Base-by-base conservation (phyloP, 1,140 invertebrate species). In the Dendroctonus valens region DNA sequence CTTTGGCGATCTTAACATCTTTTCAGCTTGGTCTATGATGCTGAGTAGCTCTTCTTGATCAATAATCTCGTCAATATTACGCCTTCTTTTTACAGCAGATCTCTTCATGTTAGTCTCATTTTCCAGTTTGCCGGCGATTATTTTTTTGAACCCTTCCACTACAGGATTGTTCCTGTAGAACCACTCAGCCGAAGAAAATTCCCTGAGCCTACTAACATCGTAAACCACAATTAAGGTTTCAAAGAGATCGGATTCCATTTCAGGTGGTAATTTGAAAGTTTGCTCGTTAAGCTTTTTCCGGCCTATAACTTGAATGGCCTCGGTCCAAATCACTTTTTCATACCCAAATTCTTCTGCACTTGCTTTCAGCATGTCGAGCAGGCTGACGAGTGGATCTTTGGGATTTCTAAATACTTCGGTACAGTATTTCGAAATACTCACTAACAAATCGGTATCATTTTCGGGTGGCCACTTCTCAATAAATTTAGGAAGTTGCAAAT, bases 181-280 rank as follows among this genome's bases (percentile, higher is more conserved):
- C 77, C 77, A 78, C 15, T 72, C 60, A 49, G 65, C 67, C 11
- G 44, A 48, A 39, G 53, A 51, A 63, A 69, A 77, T 1, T 69
- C 65, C 5, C 55, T 42, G 11, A 78, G 58, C 39, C 49, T 42
- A 41, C 69, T 50, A 7, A 48, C 48, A 63, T 76, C 54, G 61
- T 77, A 78, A 7, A 78, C 70, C 11, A 77, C 74, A 50, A 78
- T 39, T 4, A 74, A 71, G 52, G 74, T 63, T 46, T 72, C 69
- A 62, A 75, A 76, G 51, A 71, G 7, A 59, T 68, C 39, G 48
- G 52, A 60, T 70, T 74, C 38, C 42, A 59, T 7, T 59, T 69
- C 3, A 68, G 62, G 15, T 60, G 50, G 37, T 72, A 69, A 37
- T 26, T 26, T 46, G 1, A 75, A 68, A 66, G 75, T 55, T n/a